These are phyloP conservation scores for Cerceris rybyensis DNA, from an alignment of 2,888 invertebrate genomes.

Conservation along the genomic window DNA sequence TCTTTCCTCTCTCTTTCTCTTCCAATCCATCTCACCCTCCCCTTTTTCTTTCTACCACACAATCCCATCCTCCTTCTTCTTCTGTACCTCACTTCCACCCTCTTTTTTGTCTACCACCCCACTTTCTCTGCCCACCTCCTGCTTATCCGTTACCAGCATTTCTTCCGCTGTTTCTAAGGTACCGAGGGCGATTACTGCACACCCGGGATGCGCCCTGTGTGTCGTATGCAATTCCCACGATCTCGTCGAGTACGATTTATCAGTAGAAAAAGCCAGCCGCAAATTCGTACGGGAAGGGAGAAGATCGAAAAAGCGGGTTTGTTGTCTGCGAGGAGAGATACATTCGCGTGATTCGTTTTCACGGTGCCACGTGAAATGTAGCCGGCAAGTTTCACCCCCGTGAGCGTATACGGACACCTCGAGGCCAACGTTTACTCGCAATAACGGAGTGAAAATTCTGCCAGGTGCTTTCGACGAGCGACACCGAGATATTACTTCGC, in stretches of 20 bases:
- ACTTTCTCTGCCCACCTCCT: no score
- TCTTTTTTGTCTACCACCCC: not conserved
- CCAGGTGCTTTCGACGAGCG: not conserved
- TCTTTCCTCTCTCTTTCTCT: not conserved
- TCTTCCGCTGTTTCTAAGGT: conserved; percentile 19
- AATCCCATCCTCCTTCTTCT: not conserved
- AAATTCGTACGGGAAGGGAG: conserved; percentile 9
- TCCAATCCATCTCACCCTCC: not conserved
- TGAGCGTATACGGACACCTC: not conserved
- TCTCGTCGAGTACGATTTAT: conserved; percentile 41
- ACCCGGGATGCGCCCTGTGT: conserved; percentile 35
- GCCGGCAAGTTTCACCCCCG: not conserved
- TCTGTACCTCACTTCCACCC: no score
- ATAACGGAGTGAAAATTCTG: not conserved
- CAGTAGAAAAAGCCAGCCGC: conserved; percentile 30
- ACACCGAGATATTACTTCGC: not conserved
- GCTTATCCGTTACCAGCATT: no score
- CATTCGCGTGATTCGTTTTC: conserved; percentile 10
- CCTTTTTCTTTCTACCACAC: not conserved
- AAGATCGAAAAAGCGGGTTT: conserved; percentile 38
- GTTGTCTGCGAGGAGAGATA: conserved; percentile 18
- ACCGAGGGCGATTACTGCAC: conserved; percentile 57
- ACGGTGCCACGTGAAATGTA: not conserved
- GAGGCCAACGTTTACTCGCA: not conserved
- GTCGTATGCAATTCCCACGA: conserved; percentile 60